Evolutionary conservation across 2,888 invertebrate species (phyloP), one percentile per base, ranked within the genome.

Genomic region (Acrocyrtus sp.): DNA sequence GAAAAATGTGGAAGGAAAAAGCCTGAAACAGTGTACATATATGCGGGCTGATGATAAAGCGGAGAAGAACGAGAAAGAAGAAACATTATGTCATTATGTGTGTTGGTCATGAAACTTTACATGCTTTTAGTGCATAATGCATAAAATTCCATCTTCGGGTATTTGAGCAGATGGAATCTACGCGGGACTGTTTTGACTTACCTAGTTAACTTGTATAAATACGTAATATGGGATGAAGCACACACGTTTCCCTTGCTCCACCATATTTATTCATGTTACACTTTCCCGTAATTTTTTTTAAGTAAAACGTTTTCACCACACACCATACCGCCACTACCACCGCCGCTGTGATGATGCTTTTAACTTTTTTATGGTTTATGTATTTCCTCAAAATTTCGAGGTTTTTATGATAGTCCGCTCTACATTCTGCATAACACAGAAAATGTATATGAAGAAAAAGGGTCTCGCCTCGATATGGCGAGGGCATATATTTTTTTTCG

Each of bases 91-190:
- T 34, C 51, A 27, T 61, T 61, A 61, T 61, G 24, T 34, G 29
- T 51, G 39, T 29, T 61, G 19, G 48, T 61, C 51, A 62, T 41
- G 63, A 54, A 53, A 63, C 54, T 63, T 63, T 43, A 62, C 24
- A 24, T 26, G 34, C n/a, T 56, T 56, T 56, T 21, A 10, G 22
- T 56, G 58, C 26, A 58, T 58, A 39, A 58, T 58, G 45, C 56
- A 56, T 34, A 34, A 34, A 34, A 34, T 56, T 22, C 41, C 56
- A 50, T 24, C 50, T 50, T n/a, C n/a, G n/a, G n/a, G n/a, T n/a
- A n/a, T n/a, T n/a, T 34, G 34, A 34, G 34, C 34, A 34, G 34
- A 34, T 34, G 34, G 34, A 34, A 34, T 34, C 34, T 12, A 34
- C 34, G 5, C 34, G 6, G n/a, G n/a, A n/a, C n/a, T n/a, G n/a